Evolutionary conservation across 2,797 vertebrate species (phyloP), one percentile per base, ranked within the genome.

Genomic region (Rhinophrynus dorsalis): DNA sequence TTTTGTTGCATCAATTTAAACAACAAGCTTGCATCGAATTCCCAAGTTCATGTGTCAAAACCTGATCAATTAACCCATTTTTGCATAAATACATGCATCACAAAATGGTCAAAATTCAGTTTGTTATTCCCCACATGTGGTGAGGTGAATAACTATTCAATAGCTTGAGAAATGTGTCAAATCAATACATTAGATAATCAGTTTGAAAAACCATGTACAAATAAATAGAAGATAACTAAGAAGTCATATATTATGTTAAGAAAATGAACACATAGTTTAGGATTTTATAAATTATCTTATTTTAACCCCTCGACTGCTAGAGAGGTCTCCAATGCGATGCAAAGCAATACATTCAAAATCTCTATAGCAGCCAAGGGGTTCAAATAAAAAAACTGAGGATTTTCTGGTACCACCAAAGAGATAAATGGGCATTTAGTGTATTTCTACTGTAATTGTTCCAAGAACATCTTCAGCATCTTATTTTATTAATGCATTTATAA

Each of bases 1-100:
- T 24, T 50, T 45, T 52, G 65, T 26, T 59, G 26, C 44, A 72
- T 66, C 54, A 72, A 59, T 72, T 65, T 50, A 51, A 26, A 37
- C 52, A 65, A 72, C 54, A 72, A 66, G 45, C 48, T 54, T 35
- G n/a, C 12, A 12, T 27, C 45, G 23, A 20, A 32, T 51, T 42
- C 33, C n/a, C 6, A 21, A 55, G 23, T 11, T n/a, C 18, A 32
- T 26, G 33, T 59, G 33, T 33, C 51, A 21, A 32, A 50, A 38
- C 24, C 15, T 15, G 20, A 27, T 65, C 69, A 72, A 66, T 42
- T 66, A 60, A 66, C 68, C 54, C 44, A 51, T 9, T 58, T 58
- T 54, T 44, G n/a, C 30, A 66, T 66, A 27, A 45, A 26, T 54
- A n/a, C 17, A 26, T 33, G 6, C 8, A 29, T 11, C 15, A 45